These are phyloP conservation scores for Drosophila lutescens DNA, from an alignment of 2,888 invertebrate species.

Conservation along the genomic window DNA sequence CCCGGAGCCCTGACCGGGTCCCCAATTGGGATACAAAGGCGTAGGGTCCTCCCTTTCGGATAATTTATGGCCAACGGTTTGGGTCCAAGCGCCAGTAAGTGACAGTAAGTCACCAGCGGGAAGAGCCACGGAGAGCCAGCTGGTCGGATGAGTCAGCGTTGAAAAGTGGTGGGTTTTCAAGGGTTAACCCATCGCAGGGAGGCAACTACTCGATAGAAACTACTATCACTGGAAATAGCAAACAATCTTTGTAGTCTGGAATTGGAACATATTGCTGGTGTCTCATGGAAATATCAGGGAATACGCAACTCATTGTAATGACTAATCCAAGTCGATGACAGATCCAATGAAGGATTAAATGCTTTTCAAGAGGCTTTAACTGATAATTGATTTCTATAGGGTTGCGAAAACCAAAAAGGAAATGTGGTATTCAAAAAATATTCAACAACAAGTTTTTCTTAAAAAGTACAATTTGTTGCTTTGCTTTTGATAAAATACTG, in stretches of 20 bases:
- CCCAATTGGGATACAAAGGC: constrained; percentile 22
- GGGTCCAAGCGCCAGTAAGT: constrained; percentile 65
- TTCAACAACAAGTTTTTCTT: too few species aligned
- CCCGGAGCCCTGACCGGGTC: constrained; percentile 3
- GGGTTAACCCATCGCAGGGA: constrained; percentile 2
- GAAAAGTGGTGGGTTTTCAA: constrained; percentile 47
- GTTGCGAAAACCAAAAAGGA: too few species aligned
- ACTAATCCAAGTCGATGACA: neutral
- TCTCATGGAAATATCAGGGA: neutral
- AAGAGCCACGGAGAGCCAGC: constrained; percentile 38
- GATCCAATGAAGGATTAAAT: neutral
- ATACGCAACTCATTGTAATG: neutral
- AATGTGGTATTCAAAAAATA: too few species aligned
- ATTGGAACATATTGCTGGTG: constrained; percentile 3
- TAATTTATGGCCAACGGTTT: constrained; percentile 68
- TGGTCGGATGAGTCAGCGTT: constrained; percentile 45
- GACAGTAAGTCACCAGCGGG: constrained; percentile 60
- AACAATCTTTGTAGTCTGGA: neutral
- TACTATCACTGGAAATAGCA: neutral
- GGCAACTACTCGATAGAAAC: neutral
- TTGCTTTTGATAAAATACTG: too few species aligned
- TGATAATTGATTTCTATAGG: too few species aligned
- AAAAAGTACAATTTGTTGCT: too few species aligned
- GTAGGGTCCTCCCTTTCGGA: constrained; percentile 36
- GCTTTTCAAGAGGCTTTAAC: too few species aligned